A percentile compares a stretch with the other conserved stretches of the same genome.
These are phyloP conservation scores for Zapus hudsonius DNA, from an alignment of 2,113 vertebrate species.

Conservation along the genomic window DNA sequence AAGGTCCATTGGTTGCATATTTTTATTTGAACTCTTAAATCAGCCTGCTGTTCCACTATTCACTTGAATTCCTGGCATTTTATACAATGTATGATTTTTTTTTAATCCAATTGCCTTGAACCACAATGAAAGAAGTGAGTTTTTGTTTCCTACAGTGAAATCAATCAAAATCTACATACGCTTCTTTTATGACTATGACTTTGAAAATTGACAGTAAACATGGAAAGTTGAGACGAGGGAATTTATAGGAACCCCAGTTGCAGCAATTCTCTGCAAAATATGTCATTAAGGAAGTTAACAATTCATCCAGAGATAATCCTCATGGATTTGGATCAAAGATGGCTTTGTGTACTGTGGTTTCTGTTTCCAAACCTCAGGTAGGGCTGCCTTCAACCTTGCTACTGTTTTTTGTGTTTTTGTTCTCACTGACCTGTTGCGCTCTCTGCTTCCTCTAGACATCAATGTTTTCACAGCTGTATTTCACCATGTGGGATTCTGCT, in stretches of 20 bases:
- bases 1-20: not conserved
- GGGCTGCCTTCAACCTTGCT: not conserved
- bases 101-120: not conserved
- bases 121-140: not conserved
- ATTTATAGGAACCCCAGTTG: not conserved
- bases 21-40: not conserved
- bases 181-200: not conserved
- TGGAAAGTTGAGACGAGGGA: not conserved
- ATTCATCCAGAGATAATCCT: not conserved
- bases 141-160: slow-evolving; percentile 8
- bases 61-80: not conserved
- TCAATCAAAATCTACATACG: not conserved
- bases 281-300: not conserved
- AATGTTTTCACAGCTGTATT: not conserved
- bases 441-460: not conserved
- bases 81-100: not conserved
- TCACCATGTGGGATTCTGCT: not conserved
- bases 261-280: too few relatives aligned
- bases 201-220: not conserved
- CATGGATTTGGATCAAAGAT: not conserved
- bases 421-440: not conserved
- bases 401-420: not conserved
- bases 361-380: not conserved
- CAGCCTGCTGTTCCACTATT: not conserved
- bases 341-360: not conserved